Conservation (phyloP, 1,140 invertebrate species). For the Drosophila sechellia region DNA sequence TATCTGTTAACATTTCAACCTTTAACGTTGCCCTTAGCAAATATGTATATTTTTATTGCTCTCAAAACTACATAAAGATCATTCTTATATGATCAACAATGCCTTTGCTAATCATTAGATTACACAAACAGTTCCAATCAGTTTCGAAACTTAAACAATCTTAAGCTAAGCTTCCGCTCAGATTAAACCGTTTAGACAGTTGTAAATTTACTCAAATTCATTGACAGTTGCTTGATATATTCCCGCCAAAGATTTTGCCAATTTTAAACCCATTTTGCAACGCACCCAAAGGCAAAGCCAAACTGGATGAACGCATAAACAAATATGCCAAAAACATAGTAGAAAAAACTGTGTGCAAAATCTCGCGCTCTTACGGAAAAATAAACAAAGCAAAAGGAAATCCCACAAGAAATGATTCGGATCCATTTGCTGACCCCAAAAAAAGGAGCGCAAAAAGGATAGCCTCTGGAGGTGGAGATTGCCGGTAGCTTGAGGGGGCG, state of each 20-base stretch:
- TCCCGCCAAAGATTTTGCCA: constrained; percentile 36
- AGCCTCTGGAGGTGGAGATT: constrained; percentile 14
- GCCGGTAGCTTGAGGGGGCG: constrained; percentile 15
- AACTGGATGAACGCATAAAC: constrained; percentile 38
- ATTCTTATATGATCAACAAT: background rate
- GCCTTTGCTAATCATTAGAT: background rate
- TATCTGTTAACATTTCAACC: background rate
- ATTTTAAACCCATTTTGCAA: constrained; percentile 33
- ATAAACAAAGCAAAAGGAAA: constrained; percentile 38
- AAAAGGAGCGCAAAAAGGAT: constrained; percentile 53
- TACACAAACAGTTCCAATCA: constrained; percentile 9
- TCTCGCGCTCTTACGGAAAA: constrained; percentile 5
- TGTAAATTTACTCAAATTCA: constrained; percentile 39
- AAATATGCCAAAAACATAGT: constrained; percentile 31
- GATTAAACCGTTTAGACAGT: constrained; percentile 32
- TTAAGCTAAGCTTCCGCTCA: constrained; percentile 7
- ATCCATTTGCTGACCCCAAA: constrained; percentile 75
- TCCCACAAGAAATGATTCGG: constrained; percentile 45
- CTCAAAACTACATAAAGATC: background rate
- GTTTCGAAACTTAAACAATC: background rate
- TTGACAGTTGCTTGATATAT: constrained; percentile 35
- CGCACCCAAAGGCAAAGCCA: constrained; percentile 18
- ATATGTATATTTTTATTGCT: background rate
- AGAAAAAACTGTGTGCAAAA: constrained; percentile 31
- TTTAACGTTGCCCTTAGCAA: background rate